These are phyloP conservation scores for Psephotus haematonotus DNA, from an alignment of 2,113 vertebrate genomes.

Conservation along the genomic window DNA sequence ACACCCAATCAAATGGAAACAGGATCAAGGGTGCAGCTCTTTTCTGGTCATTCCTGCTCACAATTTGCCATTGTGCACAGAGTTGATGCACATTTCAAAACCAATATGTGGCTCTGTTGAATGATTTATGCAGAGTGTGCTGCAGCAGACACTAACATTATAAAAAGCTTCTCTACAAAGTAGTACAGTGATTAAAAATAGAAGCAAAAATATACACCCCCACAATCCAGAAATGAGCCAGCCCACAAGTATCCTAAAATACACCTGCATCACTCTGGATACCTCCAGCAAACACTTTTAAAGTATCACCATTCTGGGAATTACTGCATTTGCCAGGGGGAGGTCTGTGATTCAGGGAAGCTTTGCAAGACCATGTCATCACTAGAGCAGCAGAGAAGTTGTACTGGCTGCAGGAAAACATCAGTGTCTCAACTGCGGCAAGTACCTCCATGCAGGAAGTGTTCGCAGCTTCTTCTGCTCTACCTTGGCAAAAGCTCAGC, in stretches of 20 bases:
- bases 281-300: neutral
- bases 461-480: neutral
- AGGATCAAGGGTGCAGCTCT: neutral
- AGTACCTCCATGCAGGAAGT: neutral
- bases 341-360: neutral
- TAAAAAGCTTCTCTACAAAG: neutral
- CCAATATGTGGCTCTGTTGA: neutral
- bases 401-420: neutral
- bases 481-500: neutral
- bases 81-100: neutral
- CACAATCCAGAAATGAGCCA: neutral
- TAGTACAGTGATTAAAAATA: slow-evolving; percentile 3
- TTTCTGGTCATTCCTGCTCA: neutral
- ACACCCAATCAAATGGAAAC: neutral
- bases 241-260: slow-evolving; percentile 5
- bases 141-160: neutral
- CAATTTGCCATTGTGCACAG: neutral
- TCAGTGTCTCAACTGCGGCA: neutral
- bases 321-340: neutral
- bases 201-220: slow-evolving; percentile 16
- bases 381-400: neutral
- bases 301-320: neutral
- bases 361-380: neutral
- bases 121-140: neutral
- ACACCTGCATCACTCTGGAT: neutral